Base-by-base conservation (phyloP, 2,888 invertebrate genomes). In the Lymantria dispar region DNA sequence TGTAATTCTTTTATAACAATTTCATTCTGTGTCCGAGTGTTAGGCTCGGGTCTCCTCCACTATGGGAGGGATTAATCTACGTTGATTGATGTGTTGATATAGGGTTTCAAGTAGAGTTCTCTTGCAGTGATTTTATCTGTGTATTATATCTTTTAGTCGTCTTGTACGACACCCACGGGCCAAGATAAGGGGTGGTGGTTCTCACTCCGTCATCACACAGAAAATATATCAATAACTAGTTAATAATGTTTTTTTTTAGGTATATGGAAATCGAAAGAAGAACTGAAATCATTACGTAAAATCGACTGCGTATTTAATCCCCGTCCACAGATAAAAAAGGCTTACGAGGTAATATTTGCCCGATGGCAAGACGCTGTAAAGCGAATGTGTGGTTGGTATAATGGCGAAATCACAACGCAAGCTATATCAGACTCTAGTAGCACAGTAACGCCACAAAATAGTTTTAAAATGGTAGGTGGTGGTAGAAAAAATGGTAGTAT, bases 231-330 rank as follows among this genome's bases (percentile, higher is more conserved):
- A 22, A 22, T 22, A 3, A 5, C 22, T 22, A 2, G 5, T 5
- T 22, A 22, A 22, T 22, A 22, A 22, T 22, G 9, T 8, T 40
- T 15, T 29, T 3, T 42, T 78, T 12, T 79, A 95, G 96, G 95
- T 65, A 87, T 97, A 56, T 97, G 96, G 96, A 93, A 93, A 62
- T 91, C 91, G 44, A 93, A 94, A 67, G 93, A 94, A 3, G 95
- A 96, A 60, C 74, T 97, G 22, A 82, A 86, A 51, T 72, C 91
- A 8, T 83, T 95, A 44, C 92, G 94, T 15, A 85, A 92, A 70
- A 76, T 94, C 10, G 94, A 95, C 12, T 87, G 83, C 48, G 83
- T 93, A 22, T 97, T 97, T 64, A 72, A 75, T n/a, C 93, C 94
- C 0, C 82, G 92, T 0, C 54, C 77, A 0, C 75, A 87, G 12